Conservation (phyloP, 2,888 invertebrate genomes). For the Rapana venosa region DNA sequence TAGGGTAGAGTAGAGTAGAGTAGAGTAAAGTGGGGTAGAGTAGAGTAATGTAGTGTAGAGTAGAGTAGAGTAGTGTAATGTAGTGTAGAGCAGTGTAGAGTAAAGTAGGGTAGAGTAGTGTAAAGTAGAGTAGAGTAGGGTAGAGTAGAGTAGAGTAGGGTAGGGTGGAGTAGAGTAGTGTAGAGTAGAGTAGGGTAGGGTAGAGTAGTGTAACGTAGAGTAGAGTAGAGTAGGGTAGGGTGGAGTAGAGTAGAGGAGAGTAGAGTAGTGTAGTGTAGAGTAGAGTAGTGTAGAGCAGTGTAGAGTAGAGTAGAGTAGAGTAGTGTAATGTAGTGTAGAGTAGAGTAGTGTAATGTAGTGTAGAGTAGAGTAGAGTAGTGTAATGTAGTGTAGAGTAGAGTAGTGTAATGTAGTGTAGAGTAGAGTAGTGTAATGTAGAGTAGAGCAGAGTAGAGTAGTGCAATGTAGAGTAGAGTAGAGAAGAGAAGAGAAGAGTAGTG, state of each 20-base stretch:
- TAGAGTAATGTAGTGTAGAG: neutral
- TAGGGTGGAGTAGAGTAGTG: neutral
- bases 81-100: neutral
- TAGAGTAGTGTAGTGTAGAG: slow-evolving; percentile 5
- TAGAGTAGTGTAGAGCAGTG: neutral
- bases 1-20: neutral
- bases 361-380: neutral
- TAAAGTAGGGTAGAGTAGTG: no score
- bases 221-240: neutral
- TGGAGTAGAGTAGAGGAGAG: neutral
- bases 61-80: neutral
- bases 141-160: neutral
- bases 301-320: no score
- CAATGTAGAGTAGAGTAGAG: neutral
- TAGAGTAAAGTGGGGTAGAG: neutral
- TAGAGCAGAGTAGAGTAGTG: neutral
- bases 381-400: neutral
- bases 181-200: neutral
- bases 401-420: neutral
- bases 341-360: neutral
- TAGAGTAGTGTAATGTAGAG: neutral
- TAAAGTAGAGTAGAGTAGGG: neutral
- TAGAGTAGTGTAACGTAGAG: neutral
- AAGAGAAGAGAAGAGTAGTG: neutral
- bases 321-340: neutral